phyloP scores from a whole-genome alignment of 2,113 vertebrate genomes.

The Datnioides undecimradiatus region DNA sequence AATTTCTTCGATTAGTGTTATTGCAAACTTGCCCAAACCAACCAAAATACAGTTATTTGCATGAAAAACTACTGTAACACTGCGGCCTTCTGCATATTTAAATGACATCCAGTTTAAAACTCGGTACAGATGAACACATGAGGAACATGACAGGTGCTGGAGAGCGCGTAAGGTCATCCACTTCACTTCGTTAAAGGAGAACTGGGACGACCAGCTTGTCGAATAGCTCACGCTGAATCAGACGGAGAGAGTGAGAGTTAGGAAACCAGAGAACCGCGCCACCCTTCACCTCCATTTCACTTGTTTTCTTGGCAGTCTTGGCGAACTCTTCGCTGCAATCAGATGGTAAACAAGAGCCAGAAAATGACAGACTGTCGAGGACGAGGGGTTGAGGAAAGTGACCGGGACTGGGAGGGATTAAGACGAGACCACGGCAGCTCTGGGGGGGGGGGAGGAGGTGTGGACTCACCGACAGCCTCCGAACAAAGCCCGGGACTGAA shows the following conservation, averaged over 20 bases:
- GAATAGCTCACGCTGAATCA: background rate
- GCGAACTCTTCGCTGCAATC: conserved; percentile 13
- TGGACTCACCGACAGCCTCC: background rate
- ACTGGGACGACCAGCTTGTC: background rate
- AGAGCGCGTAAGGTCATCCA: no score
- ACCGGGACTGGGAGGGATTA: background rate
- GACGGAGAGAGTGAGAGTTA: background rate
- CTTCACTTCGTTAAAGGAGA: background rate
- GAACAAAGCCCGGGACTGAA: background rate
- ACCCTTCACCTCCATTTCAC: background rate
- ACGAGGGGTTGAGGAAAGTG: background rate
- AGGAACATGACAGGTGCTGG: background rate
- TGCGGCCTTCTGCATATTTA: background rate
- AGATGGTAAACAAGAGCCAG: conserved; percentile 10
- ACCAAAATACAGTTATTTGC: background rate
- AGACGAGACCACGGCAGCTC: background rate
- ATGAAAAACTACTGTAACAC: background rate
- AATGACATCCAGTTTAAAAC: background rate
- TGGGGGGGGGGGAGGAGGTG: background rate
- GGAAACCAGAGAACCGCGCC: background rate
- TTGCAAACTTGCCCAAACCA: background rate
- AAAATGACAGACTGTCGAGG: conserved; percentile 16
- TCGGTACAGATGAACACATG: background rate
- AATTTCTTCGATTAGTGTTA: no score
- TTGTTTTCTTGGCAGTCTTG: background rate